Evolutionary conservation across 2,113 vertebrate species (phyloP).

Genomic region (Empidonax traillii): DNA sequence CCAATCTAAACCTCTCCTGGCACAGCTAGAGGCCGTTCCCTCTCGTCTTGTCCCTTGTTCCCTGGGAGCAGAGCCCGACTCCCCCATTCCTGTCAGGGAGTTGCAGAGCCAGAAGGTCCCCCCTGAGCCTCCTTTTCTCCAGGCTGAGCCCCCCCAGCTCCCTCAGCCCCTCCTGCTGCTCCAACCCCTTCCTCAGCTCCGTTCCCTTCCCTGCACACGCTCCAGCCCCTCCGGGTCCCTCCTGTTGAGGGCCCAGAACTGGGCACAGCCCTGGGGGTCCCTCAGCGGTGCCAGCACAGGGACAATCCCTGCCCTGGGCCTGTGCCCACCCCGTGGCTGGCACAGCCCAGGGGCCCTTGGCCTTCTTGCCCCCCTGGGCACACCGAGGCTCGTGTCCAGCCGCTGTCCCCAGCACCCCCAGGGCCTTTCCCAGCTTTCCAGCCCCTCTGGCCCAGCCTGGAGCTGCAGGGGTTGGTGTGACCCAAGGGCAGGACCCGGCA

Average conservation of each 20-base stretch:
- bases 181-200: neutral
- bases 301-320: neutral
- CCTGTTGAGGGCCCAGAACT: neutral
- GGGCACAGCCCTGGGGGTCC: neutral
- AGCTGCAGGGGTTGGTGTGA: neutral
- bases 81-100: neutral
- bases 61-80: neutral
- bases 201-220: fast-evolving
- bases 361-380: neutral
- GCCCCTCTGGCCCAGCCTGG: neutral
- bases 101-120: neutral
- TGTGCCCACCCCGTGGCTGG: neutral
- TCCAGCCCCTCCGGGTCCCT: neutral
- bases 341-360: neutral
- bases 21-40: fast-evolving
- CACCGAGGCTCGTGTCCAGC: neutral
- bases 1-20: neutral
- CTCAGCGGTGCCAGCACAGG: neutral
- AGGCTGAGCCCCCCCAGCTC: neutral
- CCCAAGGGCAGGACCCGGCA: neutral
- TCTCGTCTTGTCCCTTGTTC: neutral
- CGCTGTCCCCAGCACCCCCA: neutral
- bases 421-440: neutral
- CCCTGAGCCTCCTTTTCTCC: neutral
- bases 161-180: neutral